Conservation (phyloP, 2,113 vertebrate species). For the Pygathrix nemaeus region DNA sequence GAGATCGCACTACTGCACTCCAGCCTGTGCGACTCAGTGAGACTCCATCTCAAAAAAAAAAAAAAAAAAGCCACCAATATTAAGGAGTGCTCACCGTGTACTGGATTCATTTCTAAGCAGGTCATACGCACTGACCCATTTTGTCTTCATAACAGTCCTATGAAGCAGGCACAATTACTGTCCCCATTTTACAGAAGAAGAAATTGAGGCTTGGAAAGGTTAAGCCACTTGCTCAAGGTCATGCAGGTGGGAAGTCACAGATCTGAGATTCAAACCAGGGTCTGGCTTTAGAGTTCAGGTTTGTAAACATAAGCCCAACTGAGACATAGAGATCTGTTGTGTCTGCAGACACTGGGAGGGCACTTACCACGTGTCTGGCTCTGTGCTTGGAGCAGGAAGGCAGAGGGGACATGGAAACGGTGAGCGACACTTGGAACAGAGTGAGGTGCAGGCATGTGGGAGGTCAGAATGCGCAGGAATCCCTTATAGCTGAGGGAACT, state of each 20-base stretch:
- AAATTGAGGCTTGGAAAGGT: background rate
- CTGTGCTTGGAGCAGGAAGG: accelerated
- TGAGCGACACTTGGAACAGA: accelerated
- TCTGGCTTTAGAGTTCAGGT: background rate
- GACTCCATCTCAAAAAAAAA: too few relatives aligned
- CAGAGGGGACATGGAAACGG: accelerated
- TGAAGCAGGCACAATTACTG: accelerated
- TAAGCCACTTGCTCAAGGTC: background rate
- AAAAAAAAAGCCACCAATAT: too few relatives aligned
- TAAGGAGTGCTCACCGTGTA: accelerated
- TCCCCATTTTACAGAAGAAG: background rate
- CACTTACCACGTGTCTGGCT: accelerated
- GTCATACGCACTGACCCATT: accelerated
- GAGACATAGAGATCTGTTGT: background rate
- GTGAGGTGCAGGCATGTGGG: accelerated
- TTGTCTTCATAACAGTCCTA: background rate
- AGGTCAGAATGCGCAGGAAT: background rate
- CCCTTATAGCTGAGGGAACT: background rate
- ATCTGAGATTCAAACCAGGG: background rate
- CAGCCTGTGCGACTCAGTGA: too few relatives aligned
- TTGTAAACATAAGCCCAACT: background rate
- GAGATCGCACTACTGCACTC: too few relatives aligned
- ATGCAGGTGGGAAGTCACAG: background rate
- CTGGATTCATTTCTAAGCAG: background rate
- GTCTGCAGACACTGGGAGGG: background rate